Conservation (phyloP, 64 coral and sea anemone species). For the Acropora tenuis region DNA sequence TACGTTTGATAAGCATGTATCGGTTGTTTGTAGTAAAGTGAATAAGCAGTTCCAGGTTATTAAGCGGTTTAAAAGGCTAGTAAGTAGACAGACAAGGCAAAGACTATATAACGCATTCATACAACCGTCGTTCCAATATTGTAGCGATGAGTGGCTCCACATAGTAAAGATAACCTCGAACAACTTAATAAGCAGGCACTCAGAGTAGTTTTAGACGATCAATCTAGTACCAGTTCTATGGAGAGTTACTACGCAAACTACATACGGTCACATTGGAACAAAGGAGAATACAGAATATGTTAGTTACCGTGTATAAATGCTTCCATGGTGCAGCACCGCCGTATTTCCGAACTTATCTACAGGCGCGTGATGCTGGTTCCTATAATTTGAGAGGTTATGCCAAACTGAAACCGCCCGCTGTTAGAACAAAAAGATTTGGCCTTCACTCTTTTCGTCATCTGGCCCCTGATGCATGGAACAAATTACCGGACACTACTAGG, state of each 20-base stretch:
- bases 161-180: neutral
- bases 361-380: neutral
- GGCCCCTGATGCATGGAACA: neutral
- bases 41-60: conserved; percentile 40
- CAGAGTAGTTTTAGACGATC: neutral
- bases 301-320: neutral
- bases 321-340: neutral
- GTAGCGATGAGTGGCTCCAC: conserved; percentile 7
- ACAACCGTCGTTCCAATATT: conserved; percentile 21
- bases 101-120: conserved; percentile 49
- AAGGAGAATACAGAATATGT: conserved; percentile 16
- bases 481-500: neutral
- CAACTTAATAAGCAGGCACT: neutral
- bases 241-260: neutral
- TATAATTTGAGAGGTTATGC: neutral
- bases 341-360: neutral
- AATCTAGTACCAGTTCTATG: neutral
- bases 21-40: conserved; percentile 20
- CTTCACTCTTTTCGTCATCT: neutral
- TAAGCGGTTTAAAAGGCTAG: conserved; percentile 32
- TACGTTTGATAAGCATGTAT: conserved; percentile 6
- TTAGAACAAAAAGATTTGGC: neutral
- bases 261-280: neutral
- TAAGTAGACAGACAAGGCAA: neutral
- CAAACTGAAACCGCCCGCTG: neutral